Percentiles rank a stretch among this genome's conserved stretches.
Conservation (phyloP, 2,797 vertebrate genomes). For the Sitta carolinensis region DNA sequence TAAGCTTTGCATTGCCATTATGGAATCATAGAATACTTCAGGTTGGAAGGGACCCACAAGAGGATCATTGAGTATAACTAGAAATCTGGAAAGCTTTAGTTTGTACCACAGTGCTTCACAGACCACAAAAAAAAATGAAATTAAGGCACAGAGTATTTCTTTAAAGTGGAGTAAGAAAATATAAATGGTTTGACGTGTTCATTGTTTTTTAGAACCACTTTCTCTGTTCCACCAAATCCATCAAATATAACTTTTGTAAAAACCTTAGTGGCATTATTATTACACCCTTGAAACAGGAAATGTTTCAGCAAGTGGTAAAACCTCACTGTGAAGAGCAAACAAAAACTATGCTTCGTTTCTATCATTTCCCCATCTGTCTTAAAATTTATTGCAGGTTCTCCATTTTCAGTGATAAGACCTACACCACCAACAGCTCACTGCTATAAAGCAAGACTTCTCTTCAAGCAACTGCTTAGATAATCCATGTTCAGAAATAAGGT, state of each 20-base stretch:
- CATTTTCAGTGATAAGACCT: not conserved
- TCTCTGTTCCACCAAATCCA: not conserved
- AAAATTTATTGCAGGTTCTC: not conserved
- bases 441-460: not conserved
- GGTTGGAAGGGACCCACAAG: not conserved
- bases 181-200: not conserved
- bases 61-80: not conserved
- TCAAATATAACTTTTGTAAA: not conserved
- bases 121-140: not conserved
- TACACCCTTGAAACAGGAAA: not conserved
- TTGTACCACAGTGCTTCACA: not conserved
- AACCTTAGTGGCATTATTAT: not conserved
- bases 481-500: not conserved
- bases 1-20: not conserved
- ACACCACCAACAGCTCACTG: not conserved
- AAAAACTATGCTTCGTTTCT: not conserved
- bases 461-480: not conserved
- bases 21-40: not conserved
- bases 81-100: not conserved
- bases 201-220: not conserved
- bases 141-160: not conserved
- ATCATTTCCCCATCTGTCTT: not conserved
- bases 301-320: not conserved
- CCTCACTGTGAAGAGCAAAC: not conserved
- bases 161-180: not conserved